Base-by-base conservation (phyloP, 2,888 invertebrate species). In the Orthosia gothica region DNA sequence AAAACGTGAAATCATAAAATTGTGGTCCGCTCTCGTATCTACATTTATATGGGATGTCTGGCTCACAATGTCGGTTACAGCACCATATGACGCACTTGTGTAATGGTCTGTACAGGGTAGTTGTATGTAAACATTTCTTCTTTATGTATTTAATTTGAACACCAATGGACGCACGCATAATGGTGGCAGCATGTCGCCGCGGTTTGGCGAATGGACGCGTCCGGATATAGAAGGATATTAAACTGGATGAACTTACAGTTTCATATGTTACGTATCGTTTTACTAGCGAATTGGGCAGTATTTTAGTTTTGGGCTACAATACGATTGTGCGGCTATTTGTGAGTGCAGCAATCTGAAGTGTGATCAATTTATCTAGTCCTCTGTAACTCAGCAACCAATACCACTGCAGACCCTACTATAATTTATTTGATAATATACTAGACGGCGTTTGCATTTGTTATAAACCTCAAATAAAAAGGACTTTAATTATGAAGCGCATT, bases 81-180 rank as follows among this genome's bases (percentile, higher is more conserved):
- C 69, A 77, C 83, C 86, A 87, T 86, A 78, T 85, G 87, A 88
- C 87, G 87, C 86, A 74, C 83, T 82, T 80, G 85, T 86, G 84
- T 82, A 85, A 84, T 82, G 72, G 82, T 78, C 82, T 84, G 84
- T 84, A 82, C 84, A 79, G 73, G 85, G 86, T 90, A 89, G 89
- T 87, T 91, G 89, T 89, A 88, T 91, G 93, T 93, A 92, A 91
- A 93, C 92, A 92, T 90, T 90, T 92, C 92, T 93, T 95, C 95
- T 95, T 95, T 95, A 95, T 94, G 94, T 93, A 93, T 96, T 95
- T 96, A 95, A 95, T 95, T 95, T 95, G 93, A 94, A 92, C 94
- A 88, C 90, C 94, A 91, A 94, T 92, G 93, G 93, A 91, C 93
- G 93, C 90, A 92, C 92, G 92, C 92, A 89, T 92, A 93, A 95